A percentile compares a stretch with the other conserved stretches of the same genome.
These are phyloP conservation scores for Beroe ovata DNA, from an alignment of 37 sponge, comb jelly and placozoan genomes.

Conservation along the genomic window DNA sequence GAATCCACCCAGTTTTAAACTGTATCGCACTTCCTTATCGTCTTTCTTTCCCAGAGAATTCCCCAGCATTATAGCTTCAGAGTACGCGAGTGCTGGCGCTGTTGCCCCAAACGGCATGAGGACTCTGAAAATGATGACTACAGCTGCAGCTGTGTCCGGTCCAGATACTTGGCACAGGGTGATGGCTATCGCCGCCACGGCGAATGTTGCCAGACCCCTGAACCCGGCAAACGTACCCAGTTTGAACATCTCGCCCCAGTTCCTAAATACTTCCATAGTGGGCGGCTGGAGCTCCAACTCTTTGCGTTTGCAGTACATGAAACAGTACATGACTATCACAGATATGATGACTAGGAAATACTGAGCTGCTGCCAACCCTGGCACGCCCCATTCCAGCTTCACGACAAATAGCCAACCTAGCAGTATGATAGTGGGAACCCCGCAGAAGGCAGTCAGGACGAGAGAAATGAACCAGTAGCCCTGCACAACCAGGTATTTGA, in stretches of 20 bases:
- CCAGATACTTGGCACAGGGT: not conserved
- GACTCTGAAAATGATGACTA: not conserved
- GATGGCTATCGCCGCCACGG: not conserved
- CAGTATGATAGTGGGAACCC: not conserved
- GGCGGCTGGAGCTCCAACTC: not conserved
- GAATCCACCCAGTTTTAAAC: not conserved
- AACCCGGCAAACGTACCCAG: not conserved
- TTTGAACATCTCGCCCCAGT: not conserved
- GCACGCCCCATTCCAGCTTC: not conserved
- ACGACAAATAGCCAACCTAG: slow-evolving; percentile 16
- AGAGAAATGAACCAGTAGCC: not conserved
- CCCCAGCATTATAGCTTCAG: not conserved
- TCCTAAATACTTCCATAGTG: not conserved
- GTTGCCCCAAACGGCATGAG: not conserved
- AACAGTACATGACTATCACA: not conserved
- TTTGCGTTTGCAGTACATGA: not conserved
- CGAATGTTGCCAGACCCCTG: not conserved
- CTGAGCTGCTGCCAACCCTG: slow-evolving; percentile 16
- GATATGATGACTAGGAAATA: not conserved
- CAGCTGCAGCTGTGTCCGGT: not conserved
- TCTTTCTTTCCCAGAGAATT: not conserved
- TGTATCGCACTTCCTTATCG: not conserved
- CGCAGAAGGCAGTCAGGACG: not conserved
- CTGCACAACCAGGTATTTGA: slow-evolving; percentile 38
- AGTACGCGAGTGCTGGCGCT: not conserved